Percentiles rank a stretch among this genome's conserved stretches.
Evolutionary conservation across 2,113 vertebrate species (phyloP).

Genomic region (Gila orcuttii): DNA sequence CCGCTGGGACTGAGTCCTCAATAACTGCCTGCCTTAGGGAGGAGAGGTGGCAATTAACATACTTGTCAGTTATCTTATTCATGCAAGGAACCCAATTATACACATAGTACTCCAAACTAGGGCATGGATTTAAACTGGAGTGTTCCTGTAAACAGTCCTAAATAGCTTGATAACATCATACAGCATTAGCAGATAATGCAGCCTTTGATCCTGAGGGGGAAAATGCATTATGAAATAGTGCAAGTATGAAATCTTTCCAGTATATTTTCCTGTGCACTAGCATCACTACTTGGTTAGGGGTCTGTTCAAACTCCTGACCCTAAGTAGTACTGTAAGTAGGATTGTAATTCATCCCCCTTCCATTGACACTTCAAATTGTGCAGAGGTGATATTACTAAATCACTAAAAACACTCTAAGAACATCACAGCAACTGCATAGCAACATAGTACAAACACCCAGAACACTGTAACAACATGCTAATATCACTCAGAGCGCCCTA

Average conservation of each 20-base stretch:
- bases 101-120: slow-evolving; percentile 51
- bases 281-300: background rate
- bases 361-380: background rate
- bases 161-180: slow-evolving; percentile 34
- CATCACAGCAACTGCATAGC: background rate
- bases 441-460: too few species aligned
- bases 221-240: background rate
- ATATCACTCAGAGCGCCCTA: too few species aligned
- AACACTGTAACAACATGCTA: too few species aligned
- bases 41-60: slow-evolving; percentile 57
- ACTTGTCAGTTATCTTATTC: slow-evolving; percentile 58
- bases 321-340: background rate
- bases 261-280: background rate
- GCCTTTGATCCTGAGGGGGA: background rate
- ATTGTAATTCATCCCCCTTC: background rate
- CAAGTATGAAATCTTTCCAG: background rate
- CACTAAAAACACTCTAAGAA: background rate
- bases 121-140: slow-evolving; percentile 50
- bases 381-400: too few species aligned
- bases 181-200: background rate
- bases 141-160: slow-evolving; percentile 51
- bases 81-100: slow-evolving; percentile 57
- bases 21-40: slow-evolving; percentile 41
- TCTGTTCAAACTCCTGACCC: background rate
- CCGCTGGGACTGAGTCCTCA: slow-evolving; percentile 42